Evolutionary conservation across 37 sponge, comb jelly and placozoan species (phyloP).

Genomic region (Eunapius fragilis): DNA sequence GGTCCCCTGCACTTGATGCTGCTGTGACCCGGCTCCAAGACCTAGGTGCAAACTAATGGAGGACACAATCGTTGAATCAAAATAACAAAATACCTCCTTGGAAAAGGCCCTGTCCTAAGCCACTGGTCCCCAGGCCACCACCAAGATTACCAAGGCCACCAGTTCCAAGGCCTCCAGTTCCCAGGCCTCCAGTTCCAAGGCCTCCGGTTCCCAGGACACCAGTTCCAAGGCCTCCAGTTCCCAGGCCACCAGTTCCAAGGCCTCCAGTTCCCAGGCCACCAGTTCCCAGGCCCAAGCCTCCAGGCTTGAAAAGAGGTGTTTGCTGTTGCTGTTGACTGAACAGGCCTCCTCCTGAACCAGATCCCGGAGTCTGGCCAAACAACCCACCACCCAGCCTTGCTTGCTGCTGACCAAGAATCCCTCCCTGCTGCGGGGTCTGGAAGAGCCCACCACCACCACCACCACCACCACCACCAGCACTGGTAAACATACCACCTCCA

Average conservation of each 20-base stretch:
- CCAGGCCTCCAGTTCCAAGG: conserved; percentile 3
- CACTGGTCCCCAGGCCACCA: conserved; percentile 38
- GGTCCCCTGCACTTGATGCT: neutral
- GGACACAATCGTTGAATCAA: neutral
- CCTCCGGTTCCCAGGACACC: neutral
- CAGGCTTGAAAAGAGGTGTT: neutral
- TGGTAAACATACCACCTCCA: neutral
- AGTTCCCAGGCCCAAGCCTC: neutral
- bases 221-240: conserved; percentile 16
- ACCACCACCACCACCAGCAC: no score
- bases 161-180: neutral
- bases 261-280: neutral
- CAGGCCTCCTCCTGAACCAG: conserved; percentile 28
- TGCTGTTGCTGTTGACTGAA: conserved; percentile 5
- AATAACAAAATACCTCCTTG: neutral
- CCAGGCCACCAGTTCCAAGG: conserved; percentile 25
- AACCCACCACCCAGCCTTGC: conserved; percentile 29
- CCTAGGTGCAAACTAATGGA: no score
- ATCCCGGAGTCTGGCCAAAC: conserved; percentile 16
- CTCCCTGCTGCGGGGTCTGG: conserved; percentile 37
- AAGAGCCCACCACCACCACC: conserved; percentile 13
- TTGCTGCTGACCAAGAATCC: conserved; percentile 24
- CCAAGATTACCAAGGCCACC: neutral
- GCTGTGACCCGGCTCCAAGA: no score
- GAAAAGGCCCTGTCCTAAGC: conserved; percentile 31